phyloP scores from a whole-genome alignment of 1,140 invertebrate genomes.

The Halesus radiatus region DNA sequence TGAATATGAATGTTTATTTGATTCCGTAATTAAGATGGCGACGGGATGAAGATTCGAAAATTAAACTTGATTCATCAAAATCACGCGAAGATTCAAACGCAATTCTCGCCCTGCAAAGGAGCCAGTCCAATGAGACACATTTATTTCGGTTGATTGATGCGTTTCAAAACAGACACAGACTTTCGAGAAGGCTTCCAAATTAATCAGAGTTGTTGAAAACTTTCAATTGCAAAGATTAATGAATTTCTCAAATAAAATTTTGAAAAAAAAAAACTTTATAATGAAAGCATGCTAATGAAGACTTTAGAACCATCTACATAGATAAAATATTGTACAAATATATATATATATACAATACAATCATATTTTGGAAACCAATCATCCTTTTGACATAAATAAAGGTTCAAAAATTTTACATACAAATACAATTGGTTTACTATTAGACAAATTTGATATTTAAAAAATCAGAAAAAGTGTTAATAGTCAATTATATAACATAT shows the following conservation, averaged over 20 bases:
- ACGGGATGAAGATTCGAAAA: conserved; percentile 3
- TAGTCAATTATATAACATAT: too few relatives aligned
- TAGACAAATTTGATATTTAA: too few relatives aligned
- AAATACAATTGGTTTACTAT: too few relatives aligned
- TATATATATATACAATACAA: too few relatives aligned
- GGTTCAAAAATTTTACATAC: too few relatives aligned
- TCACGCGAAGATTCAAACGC: not conserved
- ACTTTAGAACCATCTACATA: too few relatives aligned
- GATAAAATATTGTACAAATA: too few relatives aligned
- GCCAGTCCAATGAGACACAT: not conserved
- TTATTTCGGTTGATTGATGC: conserved; percentile 24
- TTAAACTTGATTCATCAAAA: conserved; percentile 22
- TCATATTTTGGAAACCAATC: too few relatives aligned
- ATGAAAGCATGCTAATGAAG: too few relatives aligned
- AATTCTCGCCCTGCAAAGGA: conserved; percentile 9
- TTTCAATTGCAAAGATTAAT: not conserved
- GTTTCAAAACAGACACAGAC: not conserved
- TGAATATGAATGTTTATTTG: conserved; percentile 42
- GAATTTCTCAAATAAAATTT: not conserved
- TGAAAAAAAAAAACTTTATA: too few relatives aligned
- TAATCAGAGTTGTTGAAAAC: not conserved
- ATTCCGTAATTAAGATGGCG: conserved; percentile 21
- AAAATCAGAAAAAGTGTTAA: too few relatives aligned
- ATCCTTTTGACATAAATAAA: too few relatives aligned
- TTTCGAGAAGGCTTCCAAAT: not conserved